Base-by-base conservation (phyloP, 2,888 invertebrate genomes). In the Conistra vaccinii region DNA sequence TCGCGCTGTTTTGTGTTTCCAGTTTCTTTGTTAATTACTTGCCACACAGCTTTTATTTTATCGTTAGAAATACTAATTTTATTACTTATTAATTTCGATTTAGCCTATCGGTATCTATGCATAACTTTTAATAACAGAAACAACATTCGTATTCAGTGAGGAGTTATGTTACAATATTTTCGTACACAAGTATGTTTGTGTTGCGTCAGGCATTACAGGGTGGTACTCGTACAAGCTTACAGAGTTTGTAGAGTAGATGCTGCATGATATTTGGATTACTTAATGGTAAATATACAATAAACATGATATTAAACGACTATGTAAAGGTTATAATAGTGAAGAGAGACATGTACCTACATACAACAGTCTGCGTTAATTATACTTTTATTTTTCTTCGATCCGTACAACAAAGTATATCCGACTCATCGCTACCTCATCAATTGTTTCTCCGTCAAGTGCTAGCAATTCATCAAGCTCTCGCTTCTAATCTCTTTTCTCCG, bases 401-500 rank as follows among this genome's bases (percentile, higher is more conserved):
- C n/a, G 12, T 53, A 14, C 53, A n/a, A 26, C 26, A 55, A 14
- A 26, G 1, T 26, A 55, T 55, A 26, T 9, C 17, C 17, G 26
- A 26, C 17, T 57, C 26, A 26, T 57, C 26, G 55, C 55, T 1
- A 29, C 7, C 17, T 57, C 26, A 57, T 57, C 29, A 57, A 58
- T 29, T 20, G 20, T 58, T 29, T 58, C 57, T 29, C 20, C 35
- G 9, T 66, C 55, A 32, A 73, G 58, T 67, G 26, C 73, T 32
- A n/a, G 51, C 51, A 23, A 68, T 73, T 65, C 10, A 76, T 82
- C 70, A 68, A 53, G 63, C 42, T 14, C 1, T 14, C 42, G 10
- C 67, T 71, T 75, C 26, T 70, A 76, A 77, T 61, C 58, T 71
- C 60, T 45, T 20, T 14, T 66, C 60, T 29, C 3, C 17, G 17